phyloP scores from a whole-genome alignment of 2,888 invertebrate genomes.

The Mechanitis mazaeus region DNA sequence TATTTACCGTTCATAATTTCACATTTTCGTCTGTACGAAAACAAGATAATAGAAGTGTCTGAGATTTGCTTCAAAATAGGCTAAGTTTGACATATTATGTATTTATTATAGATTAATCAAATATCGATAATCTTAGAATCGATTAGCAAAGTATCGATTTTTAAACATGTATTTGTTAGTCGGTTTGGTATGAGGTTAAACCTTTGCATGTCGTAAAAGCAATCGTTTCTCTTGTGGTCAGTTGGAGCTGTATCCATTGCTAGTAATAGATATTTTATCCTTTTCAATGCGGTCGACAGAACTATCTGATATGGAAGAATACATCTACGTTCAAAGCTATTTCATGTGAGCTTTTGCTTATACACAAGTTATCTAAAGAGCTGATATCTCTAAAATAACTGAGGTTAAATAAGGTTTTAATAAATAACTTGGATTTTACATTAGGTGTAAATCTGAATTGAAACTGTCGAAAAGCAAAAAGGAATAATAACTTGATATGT shows the following conservation, averaged over 20 bases:
- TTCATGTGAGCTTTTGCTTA: constrained; percentile 26
- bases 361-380: constrained; percentile 23
- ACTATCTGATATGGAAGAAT: constrained; percentile 29
- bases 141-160: not conserved
- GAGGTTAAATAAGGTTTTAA: constrained; percentile 6
- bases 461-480: too few species aligned
- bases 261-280: constrained; percentile 30
- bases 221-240: constrained; percentile 27
- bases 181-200: constrained; percentile 20
- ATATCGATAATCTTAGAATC: too few species aligned
- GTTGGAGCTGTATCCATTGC: constrained; percentile 22
- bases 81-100: too few species aligned
- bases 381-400: constrained; percentile 14
- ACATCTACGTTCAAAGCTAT: constrained; percentile 25
- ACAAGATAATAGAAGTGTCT: constrained; percentile 21
- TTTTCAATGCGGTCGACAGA: constrained; percentile 26
- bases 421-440: constrained; percentile 13
- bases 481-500: too few species aligned
- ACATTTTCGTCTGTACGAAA: constrained; percentile 29
- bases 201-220: constrained; percentile 28
- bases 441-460: too few species aligned
- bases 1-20: constrained; percentile 43
- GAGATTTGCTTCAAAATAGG: constrained; percentile 15
- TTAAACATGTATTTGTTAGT: not conserved
- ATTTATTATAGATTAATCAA: too few species aligned